Conservation (phyloP, 2,113 vertebrate genomes). For the Hippocampus mohnikei region DNA sequence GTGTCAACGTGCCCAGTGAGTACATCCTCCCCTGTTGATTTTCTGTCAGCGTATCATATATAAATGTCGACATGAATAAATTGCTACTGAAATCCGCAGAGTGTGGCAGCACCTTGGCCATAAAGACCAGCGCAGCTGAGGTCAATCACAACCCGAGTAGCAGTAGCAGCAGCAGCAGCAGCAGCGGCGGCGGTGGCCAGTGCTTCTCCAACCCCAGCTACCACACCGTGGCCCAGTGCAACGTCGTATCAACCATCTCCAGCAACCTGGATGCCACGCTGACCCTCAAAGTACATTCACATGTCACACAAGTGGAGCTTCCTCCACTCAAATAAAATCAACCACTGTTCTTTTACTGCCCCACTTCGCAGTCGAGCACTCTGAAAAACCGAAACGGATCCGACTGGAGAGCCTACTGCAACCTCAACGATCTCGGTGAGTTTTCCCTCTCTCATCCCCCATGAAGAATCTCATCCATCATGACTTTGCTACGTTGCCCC, state of each 20-base stretch:
- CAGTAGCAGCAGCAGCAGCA: constrained; percentile 70
- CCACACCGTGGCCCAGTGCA: constrained; percentile 86
- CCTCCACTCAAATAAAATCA: background rate
- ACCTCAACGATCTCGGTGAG: constrained; percentile 92
- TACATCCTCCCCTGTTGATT: background rate
- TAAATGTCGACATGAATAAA: background rate
- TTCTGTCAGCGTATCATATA: background rate
- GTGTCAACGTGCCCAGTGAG: background rate
- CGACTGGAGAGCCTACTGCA: constrained; percentile 92
- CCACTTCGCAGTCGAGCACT: constrained; percentile 80
- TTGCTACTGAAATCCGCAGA: constrained; percentile 52
- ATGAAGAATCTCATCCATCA: background rate
- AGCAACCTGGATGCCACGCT: constrained; percentile 86
- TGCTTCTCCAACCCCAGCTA: constrained; percentile 95
- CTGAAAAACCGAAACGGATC: constrained; percentile 83
- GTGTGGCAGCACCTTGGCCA: constrained; percentile 65
- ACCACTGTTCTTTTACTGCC: constrained; percentile 17
- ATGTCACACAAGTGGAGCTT: background rate
- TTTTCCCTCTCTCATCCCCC: constrained; percentile 36
- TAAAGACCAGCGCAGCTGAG: constrained; percentile 59
- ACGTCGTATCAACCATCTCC: constrained; percentile 81
- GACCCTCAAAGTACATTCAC: constrained; percentile 81
- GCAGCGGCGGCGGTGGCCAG: constrained; percentile 74
- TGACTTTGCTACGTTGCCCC: constrained; percentile 11
- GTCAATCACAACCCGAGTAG: constrained; percentile 55